Evolutionary conservation across 2,113 vertebrate genomes (phyloP).

Genomic region (Lates calcarifer): DNA sequence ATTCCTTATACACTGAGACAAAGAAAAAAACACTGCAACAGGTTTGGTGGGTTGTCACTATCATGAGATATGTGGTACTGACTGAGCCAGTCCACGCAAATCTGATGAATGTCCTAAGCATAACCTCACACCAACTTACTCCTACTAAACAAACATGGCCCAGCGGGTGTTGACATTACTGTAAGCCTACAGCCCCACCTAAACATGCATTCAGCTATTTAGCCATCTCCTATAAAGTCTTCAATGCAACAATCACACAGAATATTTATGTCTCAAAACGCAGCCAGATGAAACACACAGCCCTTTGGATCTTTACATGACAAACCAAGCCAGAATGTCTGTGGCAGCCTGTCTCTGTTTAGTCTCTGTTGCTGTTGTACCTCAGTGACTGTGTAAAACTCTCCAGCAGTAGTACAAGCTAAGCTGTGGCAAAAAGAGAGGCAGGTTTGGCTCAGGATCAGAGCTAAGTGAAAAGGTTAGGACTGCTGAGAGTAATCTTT

Average conservation of each 20-base stretch:
- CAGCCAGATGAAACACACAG: slow-evolving; percentile 15
- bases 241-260: slow-evolving; percentile 6
- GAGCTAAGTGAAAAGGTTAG: slow-evolving; percentile 85
- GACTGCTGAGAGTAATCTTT: slow-evolving; percentile 82
- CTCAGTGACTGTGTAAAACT: slow-evolving; percentile 51
- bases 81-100: slow-evolving; percentile 34
- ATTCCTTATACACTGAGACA: neutral
- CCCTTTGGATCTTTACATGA: slow-evolving; percentile 26
- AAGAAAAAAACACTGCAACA: slow-evolving; percentile 27
- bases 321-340: slow-evolving; percentile 29
- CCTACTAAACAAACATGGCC: slow-evolving; percentile 64
- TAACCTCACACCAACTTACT: slow-evolving; percentile 57
- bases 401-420: slow-evolving; percentile 40
- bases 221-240: slow-evolving; percentile 27
- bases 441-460: slow-evolving; percentile 76
- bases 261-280: slow-evolving; percentile 21
- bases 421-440: slow-evolving; percentile 63
- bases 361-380: slow-evolving; percentile 55
- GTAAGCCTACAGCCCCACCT: slow-evolving; percentile 60
- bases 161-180: slow-evolving; percentile 65
- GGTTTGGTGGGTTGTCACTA: slow-evolving; percentile 31
- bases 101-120: slow-evolving; percentile 34
- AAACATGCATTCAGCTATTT: slow-evolving; percentile 44
- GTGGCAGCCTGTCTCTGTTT: slow-evolving; percentile 43
- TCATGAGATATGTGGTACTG: neutral